Conservation (phyloP, 2,888 invertebrate species). For the Gymnosoma rotundatum region DNA sequence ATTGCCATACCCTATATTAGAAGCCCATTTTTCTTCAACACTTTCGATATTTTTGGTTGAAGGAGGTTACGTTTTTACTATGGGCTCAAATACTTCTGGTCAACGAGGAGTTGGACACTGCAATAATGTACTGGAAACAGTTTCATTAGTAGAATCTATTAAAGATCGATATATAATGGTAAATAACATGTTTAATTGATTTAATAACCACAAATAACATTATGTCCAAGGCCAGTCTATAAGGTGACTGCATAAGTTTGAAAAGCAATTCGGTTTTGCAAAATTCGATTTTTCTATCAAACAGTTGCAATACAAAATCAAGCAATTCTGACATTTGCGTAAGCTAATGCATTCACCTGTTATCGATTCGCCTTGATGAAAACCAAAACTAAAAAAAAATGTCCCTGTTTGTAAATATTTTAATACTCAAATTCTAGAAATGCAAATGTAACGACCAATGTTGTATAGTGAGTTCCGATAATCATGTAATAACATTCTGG, state of each 20-base stretch:
- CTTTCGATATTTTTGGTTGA: constrained; percentile 86
- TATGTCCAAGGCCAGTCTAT: neutral
- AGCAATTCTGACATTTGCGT: too few relatives aligned
- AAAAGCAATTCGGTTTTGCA: too few relatives aligned
- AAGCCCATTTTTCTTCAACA: constrained; percentile 84
- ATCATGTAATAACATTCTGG: constrained; percentile 88
- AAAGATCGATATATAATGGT: constrained; percentile 79
- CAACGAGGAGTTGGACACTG: constrained; percentile 84
- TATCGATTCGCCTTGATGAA: too few relatives aligned
- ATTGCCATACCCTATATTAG: constrained; percentile 84
- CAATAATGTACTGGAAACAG: constrained; percentile 73
- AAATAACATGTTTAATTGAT: constrained; percentile 30
- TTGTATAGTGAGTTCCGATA: constrained; percentile 86
- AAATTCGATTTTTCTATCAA: too few relatives aligned
- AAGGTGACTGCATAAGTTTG: too few relatives aligned
- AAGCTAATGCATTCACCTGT: too few relatives aligned
- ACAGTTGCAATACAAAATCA: too few relatives aligned
- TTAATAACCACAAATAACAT: neutral
- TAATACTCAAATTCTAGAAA: constrained; percentile 81
- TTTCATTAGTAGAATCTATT: constrained; percentile 79
- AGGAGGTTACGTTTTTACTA: constrained; percentile 85
- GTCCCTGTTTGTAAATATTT: neutral
- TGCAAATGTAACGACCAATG: constrained; percentile 86
- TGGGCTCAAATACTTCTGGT: constrained; percentile 86
- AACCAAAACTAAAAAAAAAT: too few relatives aligned